Conservation (phyloP, 37 sponge, comb jelly and placozoan species). For the Cliona cf. orientalis region DNA sequence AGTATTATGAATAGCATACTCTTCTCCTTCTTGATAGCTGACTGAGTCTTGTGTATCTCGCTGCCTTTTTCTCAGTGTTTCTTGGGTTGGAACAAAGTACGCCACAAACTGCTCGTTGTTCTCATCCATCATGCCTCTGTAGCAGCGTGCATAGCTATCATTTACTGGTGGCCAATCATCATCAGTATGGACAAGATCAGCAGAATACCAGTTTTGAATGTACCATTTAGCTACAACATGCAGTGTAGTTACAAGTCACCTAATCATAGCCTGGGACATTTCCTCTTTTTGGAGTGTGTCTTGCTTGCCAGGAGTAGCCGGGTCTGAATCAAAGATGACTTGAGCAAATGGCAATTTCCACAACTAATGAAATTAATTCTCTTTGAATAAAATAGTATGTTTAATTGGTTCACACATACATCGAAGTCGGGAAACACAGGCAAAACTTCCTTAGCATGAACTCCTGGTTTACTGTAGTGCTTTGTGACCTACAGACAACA, state of each 20-base stretch:
- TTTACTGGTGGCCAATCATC: too few species aligned
- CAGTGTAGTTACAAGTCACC: too few species aligned
- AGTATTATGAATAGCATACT: slow-evolving; percentile 23
- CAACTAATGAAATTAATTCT: slow-evolving; percentile 46
- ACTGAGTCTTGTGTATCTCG: slow-evolving; percentile 57
- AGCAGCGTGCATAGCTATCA: neutral
- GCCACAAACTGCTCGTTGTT: slow-evolving; percentile 98
- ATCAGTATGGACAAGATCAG: too few species aligned
- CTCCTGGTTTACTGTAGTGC: slow-evolving; percentile 95
- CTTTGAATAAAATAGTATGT: neutral
- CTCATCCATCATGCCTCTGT: slow-evolving; percentile 98
- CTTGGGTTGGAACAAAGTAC: slow-evolving; percentile 94
- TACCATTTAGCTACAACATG: too few species aligned
- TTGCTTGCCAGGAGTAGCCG: slow-evolving; percentile 51
- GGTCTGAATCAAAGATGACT: slow-evolving; percentile 97
- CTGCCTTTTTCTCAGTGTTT: slow-evolving; percentile 79
- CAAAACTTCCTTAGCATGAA: slow-evolving; percentile 82
- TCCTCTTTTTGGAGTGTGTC: slow-evolving; percentile 63
- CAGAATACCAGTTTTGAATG: too few species aligned
- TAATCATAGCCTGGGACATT: slow-evolving; percentile 94
- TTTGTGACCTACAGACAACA: slow-evolving; percentile 60
- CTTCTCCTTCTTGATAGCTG: slow-evolving; percentile 55
- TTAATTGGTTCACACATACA: slow-evolving; percentile 34
- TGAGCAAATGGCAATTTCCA: slow-evolving; percentile 98
- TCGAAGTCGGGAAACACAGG: slow-evolving; percentile 95